Conservation (phyloP, 37 sponge, comb jelly and placozoan genomes). For the Aplysina aerophoba region DNA sequence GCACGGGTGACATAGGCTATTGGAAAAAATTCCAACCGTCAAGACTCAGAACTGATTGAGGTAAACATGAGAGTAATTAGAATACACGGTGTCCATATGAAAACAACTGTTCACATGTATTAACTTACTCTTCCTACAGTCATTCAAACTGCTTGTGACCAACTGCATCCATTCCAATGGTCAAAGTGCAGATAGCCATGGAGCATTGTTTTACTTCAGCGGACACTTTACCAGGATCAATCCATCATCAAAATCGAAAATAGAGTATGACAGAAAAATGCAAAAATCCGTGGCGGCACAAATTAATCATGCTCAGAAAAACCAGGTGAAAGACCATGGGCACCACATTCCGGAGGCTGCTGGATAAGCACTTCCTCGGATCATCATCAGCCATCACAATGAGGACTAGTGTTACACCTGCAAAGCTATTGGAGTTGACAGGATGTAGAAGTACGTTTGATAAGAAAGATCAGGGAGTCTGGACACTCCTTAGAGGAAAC, state of each 20-base stretch:
- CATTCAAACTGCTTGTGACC: constrained; percentile 1
- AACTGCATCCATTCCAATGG: constrained; percentile 48
- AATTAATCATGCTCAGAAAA: constrained; percentile 50
- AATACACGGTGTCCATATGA: too few species aligned
- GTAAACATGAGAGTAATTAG: not conserved
- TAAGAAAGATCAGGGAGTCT: constrained; percentile 30
- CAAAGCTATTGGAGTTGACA: not conserved
- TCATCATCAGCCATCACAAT: constrained; percentile 12
- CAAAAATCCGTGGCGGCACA: constrained; percentile 20
- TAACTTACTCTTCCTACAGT: too few species aligned
- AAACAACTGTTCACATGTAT: too few species aligned
- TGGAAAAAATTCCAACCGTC: not conserved
- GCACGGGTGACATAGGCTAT: not conserved
- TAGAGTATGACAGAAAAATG: constrained; percentile 10
- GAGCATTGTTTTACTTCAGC: constrained; percentile 34
- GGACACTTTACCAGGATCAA: constrained; percentile 10
- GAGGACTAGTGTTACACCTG: constrained; percentile 66
- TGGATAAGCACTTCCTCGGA: constrained; percentile 33
- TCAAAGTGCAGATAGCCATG: constrained; percentile 32
- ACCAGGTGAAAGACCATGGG: not conserved
- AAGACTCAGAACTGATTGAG: not conserved
- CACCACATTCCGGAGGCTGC: constrained; percentile 36
- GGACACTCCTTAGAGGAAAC: constrained; percentile 30
- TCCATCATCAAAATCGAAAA: not conserved
- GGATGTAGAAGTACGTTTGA: not conserved